phyloP scores from a whole-genome alignment of 1,140 invertebrate genomes.

The Aphaenogaster floridana region DNA sequence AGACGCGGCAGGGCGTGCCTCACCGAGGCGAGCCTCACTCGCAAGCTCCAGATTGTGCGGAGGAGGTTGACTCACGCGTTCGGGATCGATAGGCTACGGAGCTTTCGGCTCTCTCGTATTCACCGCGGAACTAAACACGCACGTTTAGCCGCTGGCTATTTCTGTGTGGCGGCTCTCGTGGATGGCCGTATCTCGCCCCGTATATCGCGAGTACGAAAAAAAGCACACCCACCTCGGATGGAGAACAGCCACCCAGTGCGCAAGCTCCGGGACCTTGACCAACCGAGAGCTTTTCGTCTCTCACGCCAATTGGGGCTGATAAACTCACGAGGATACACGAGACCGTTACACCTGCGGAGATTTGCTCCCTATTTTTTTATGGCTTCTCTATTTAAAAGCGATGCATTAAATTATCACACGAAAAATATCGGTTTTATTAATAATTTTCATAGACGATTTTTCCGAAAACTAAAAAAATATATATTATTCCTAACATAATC shows the following conservation, averaged over 20 bases:
- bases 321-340: constrained; percentile 41
- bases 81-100: constrained; percentile 28
- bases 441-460: not conserved
- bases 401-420: not conserved
- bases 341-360: constrained; percentile 10
- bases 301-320: constrained; percentile 34
- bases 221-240: constrained; percentile 31
- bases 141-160: constrained; percentile 58
- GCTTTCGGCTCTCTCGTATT: constrained; percentile 26
- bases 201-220: constrained; percentile 40
- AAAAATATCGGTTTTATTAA: not conserved
- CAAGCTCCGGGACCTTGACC: constrained; percentile 72
- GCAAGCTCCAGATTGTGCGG: not conserved
- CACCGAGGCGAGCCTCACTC: not conserved
- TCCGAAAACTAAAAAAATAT: not conserved
- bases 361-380: not conserved
- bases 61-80: not conserved
- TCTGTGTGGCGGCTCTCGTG: constrained; percentile 29
- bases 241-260: constrained; percentile 61
- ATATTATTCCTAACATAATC: not conserved
- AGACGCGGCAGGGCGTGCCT: constrained; percentile 44
- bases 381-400: not conserved
- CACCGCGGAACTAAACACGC: constrained; percentile 30
- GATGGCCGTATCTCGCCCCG: constrained; percentile 51
- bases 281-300: constrained; percentile 41